Base-by-base conservation (phyloP, 2,888 invertebrate genomes). In the Zaprionus bogoriensis region DNA sequence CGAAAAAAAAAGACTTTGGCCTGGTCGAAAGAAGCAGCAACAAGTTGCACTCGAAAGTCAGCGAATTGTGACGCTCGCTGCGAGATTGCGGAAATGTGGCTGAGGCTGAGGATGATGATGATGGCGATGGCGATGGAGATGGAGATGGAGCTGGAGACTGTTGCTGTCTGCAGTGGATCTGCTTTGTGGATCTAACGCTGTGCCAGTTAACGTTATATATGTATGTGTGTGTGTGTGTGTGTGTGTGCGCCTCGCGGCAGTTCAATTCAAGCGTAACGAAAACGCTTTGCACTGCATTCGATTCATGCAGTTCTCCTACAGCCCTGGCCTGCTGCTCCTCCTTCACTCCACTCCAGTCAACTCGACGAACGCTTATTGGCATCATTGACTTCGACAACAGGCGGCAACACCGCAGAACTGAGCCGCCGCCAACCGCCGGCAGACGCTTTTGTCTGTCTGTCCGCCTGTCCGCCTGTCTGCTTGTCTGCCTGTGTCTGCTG, bases 231-330 rank as follows among this genome's bases (percentile, higher is more conserved):
- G 14, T 47, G 17, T 47, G 22, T 47, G 30, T 46, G 19, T 28
- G 3, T 45, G 28, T 47, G 19, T 9, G 28, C 32, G 42, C 58
- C 69, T 59, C 58, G 45, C 52, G 42, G 65, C 63, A 59, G 20
- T 61, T 60, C 73, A 84, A 81, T 74, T 84, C 74, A 87, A 87
- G 84, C 74, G 84, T 71, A 68, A 60, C 87, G 69, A 87, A 82
- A 82, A 74, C 82, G 87, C 74, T 82, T 82, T 74, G 42, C 71
- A 53, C 74, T 71, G 76, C 71, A 75, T 60, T 75, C 51, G 48
- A 58, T 75, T 63, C 61, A 55, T 64, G 69, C 58, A 62, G 42
- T 58, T 64, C 64, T 45, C 41, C 20, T n/a, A 39, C 5, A 28
- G 22, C 12, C 9, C 12, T 9, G 14, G 20, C 22, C 20, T 17